A percentile compares a stretch with the other conserved stretches of the same genome.
Conservation (phyloP, 2,888 invertebrate species). For the Nudaria mundana region DNA sequence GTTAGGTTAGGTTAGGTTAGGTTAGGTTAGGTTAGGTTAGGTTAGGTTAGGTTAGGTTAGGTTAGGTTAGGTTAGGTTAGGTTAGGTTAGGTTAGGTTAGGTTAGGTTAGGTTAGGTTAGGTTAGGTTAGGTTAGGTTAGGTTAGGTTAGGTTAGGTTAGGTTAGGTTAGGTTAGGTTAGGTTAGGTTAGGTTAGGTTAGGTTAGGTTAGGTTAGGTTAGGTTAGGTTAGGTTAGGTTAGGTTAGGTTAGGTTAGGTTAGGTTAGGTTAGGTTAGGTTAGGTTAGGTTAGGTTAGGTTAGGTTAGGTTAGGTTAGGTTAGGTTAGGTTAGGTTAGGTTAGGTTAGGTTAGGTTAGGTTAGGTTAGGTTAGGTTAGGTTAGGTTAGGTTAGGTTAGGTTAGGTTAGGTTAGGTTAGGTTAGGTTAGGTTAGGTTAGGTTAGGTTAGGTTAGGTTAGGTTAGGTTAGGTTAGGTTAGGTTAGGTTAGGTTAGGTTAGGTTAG, state of each 20-base stretch:
- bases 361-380: constrained; percentile 26
- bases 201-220: neutral
- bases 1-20: neutral
- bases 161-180: neutral
- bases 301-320: constrained; percentile 12
- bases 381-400: constrained; percentile 15
- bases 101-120: neutral
- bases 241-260: constrained; percentile 1
- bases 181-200: neutral
- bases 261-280: constrained; percentile 8
- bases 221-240: neutral
- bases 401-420: constrained; percentile 12
- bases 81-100: neutral
- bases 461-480: constrained; percentile 14
- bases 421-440: constrained; percentile 13
- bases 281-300: constrained; percentile 10
- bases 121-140: neutral
- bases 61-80: neutral
- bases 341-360: constrained; percentile 27
- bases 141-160: neutral
- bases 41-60: neutral
- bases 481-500: constrained; percentile 33
- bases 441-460: constrained; percentile 15
- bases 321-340: constrained; percentile 21
- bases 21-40: neutral